A percentile compares a stretch with the other conserved stretches of the same genome.
Conservation (phyloP, 2,113 vertebrate genomes). For the Albula glossodonta region DNA sequence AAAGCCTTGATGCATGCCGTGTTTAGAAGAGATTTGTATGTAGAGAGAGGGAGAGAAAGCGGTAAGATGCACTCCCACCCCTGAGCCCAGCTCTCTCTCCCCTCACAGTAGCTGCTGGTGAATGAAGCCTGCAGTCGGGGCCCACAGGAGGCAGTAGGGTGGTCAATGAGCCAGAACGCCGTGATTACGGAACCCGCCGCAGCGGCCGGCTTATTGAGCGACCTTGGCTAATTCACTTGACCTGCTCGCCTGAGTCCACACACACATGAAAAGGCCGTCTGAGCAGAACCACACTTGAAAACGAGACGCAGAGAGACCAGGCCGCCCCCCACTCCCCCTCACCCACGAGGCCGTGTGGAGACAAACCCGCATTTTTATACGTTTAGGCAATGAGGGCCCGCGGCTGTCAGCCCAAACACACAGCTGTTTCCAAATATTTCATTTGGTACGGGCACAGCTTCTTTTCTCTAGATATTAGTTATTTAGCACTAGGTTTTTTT, state of each 20-base stretch:
- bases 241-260: constrained; percentile 33
- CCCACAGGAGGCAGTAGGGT: constrained; percentile 13
- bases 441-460: neutral
- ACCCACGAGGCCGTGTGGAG: no score
- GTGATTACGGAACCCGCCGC: constrained; percentile 40
- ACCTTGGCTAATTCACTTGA: constrained; percentile 49
- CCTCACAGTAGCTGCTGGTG: neutral
- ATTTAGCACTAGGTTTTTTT: neutral
- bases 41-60: neutral
- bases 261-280: constrained; percentile 22
- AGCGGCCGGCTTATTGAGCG: constrained; percentile 41
- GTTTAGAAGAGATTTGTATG: neutral
- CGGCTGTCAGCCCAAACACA: neutral
- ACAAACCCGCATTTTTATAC: neutral
- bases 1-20: neutral
- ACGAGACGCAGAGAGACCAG: no score
- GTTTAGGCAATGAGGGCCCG: neutral
- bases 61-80: neutral
- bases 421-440: neutral
- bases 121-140: neutral
- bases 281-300: neutral
- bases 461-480: neutral
- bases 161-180: constrained; percentile 49
- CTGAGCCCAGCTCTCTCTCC: neutral
- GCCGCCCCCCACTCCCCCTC: no score